Percentiles rank a stretch among this genome's conserved stretches.
Evolutionary conservation across 2,113 vertebrate genomes (phyloP).

Genomic region (Prunella himalayana): DNA sequence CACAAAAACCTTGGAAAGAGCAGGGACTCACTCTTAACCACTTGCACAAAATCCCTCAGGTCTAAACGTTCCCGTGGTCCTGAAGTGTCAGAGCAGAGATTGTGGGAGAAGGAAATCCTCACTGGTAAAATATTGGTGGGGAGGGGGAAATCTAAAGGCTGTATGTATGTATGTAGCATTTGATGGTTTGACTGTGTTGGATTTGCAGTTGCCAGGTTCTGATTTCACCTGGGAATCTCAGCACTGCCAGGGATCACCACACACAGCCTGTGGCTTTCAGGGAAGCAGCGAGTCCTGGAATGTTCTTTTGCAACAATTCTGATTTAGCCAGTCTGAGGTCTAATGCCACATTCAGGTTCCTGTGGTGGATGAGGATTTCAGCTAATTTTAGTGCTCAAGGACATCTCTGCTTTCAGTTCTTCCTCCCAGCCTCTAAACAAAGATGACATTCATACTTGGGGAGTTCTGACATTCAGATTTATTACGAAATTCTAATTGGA

Average conservation of each 20-base stretch:
- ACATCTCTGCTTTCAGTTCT: not conserved
- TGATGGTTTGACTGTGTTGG: not conserved
- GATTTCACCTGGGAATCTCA: not conserved
- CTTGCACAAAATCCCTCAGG: not conserved
- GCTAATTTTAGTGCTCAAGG: not conserved
- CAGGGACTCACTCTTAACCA: not conserved
- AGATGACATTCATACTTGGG: conserved; percentile 37
- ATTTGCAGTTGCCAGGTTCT: not conserved
- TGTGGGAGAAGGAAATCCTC: not conserved
- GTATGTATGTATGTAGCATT: accelerated
- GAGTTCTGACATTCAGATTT: conserved; percentile 69
- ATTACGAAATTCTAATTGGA: conserved; percentile 63
- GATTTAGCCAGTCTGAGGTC: not conserved
- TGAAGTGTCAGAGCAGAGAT: not conserved
- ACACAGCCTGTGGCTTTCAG: not conserved
- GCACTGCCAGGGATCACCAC: not conserved
- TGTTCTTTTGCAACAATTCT: not conserved
- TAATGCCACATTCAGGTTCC: not conserved
- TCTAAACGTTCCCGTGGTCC: not conserved
- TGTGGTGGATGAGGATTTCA: not conserved
- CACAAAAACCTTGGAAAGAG: not conserved
- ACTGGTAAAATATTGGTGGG: not conserved
- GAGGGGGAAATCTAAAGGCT: not conserved
- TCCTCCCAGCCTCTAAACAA: conserved; percentile 27
- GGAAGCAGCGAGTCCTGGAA: not conserved